Base-by-base conservation (phyloP, 2,888 invertebrate genomes). In the Drosophila neotestacea region DNA sequence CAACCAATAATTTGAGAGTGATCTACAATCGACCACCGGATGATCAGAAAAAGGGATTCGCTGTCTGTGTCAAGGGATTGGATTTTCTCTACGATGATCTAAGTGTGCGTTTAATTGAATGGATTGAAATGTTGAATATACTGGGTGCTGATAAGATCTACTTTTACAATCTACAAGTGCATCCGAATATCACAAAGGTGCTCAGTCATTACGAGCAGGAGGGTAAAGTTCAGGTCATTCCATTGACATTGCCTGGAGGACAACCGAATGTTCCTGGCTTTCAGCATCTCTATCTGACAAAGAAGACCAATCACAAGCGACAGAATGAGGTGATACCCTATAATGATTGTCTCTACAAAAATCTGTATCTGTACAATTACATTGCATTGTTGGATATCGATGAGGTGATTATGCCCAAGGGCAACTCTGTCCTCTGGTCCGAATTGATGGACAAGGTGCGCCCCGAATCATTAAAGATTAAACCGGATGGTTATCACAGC, bases 301-400 rank as follows among this genome's bases (percentile, higher is more conserved):
- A 97, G 91, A 98, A 98, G 93, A 96, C 97, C 34, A 98, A 97
- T 89, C 97, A 98, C 93, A 98, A 98, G 93, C 94, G 98, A 11
- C 97, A 98, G 92, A 98, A 98, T 93, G 98, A 98, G 93, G 94
- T 98, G 69, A 97, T 98, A 84, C 98, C 98, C 10, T 98, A 98
- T 94, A 98, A 98, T 92, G 98, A 98, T 92, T 98, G 98, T 90
- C 94, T 98, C 60, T 98, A 98, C 93, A 96, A 97, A 91, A 96
- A 98, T 91, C 95, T 98, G 93, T 97, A 98, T 92, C 94, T 96
- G 77, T 98, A 98, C 93, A 95, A 96, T 75, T 97, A 97, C 93
- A 95, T 98, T 60, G 97, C 97, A n/a, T 93, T 98, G 67, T 94
- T 98, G 58, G 98, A 98, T 92, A 96, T 97, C 77, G 98, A 98